Evolutionary conservation across 35 echinoderm and acorn worm species (phyloP), one percentile per base, ranked within the genome.

Genomic region (Nesometra sesokonis): DNA sequence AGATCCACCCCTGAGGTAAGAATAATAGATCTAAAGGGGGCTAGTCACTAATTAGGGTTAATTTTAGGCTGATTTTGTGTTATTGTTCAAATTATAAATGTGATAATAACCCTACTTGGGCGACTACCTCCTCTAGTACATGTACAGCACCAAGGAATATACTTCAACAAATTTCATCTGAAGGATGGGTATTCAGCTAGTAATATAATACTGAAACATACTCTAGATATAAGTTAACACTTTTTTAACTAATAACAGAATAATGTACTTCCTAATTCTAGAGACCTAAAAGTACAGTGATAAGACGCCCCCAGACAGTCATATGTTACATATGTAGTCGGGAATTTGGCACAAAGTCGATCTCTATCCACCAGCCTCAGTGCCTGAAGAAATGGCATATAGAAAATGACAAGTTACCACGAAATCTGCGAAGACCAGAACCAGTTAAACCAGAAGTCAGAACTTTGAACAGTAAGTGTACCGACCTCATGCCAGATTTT

Each of bases 371-470:
- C 82, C 93, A 99, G 52, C 96, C 96, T 0, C 90, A 94, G 34
- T 99, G 96, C 86, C 78, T 99, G 46, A 90, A 99, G 82, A 99
- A 99, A 77, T 99, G 96, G 96, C 89, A 94, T 85, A 88, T 93
- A 0, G 92, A 99, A 52, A 99, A 99, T 84, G 88, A 91, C 19
- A 86, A 91, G 35, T 77, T 99, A 29, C 96, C 96, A 5, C 87
- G 82, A 33, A 57, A 92, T 35, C 47, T 90, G 37, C 87, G 88
- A 27, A 92, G 93, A 78, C 81, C 89, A 19, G 92, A 89, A 79
- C 96, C 96, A 35, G 83, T 82, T n/a, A 99, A 99, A 80, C 96
- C 96, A 67, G 84, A 92, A 81, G 84, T 91, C 33, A 89, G 87
- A 37, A 78, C 87, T 23, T 39, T 93, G 30, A 82, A 81, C 87